Evolutionary conservation across 2,113 vertebrate species (phyloP).

Genomic region (Erinaceus europaeus): DNA sequence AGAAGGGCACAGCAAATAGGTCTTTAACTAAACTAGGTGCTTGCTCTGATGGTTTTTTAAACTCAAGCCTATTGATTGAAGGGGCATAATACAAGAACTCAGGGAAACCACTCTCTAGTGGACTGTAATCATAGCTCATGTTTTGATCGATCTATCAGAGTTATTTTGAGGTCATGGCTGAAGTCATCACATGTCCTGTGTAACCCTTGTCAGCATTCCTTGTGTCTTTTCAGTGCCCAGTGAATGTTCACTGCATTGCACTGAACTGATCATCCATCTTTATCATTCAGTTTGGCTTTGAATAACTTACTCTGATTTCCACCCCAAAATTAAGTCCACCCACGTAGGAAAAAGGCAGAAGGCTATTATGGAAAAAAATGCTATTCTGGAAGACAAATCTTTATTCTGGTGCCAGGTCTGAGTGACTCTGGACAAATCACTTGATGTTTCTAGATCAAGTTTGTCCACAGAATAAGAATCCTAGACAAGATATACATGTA

Average conservation of each 20-base stretch:
- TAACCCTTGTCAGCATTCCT: background rate
- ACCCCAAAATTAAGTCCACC: background rate
- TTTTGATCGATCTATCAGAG: background rate
- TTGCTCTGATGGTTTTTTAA: slow-evolving; percentile 32
- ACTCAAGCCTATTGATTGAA: slow-evolving; percentile 37
- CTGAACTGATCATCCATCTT: slow-evolving; percentile 5
- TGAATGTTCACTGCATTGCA: background rate
- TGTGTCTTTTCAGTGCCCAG: accelerated
- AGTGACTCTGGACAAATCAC: slow-evolving; percentile 5
- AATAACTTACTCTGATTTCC: background rate
- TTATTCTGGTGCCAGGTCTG: background rate
- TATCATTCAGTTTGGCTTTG: slow-evolving; percentile 8
- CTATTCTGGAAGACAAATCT: slow-evolving; percentile 26
- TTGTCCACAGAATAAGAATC: background rate
- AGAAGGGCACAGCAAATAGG: background rate
- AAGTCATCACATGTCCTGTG: no score
- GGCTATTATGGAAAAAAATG: slow-evolving; percentile 3
- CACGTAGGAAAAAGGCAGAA: slow-evolving; percentile 35
- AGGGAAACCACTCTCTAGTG: slow-evolving; percentile 15
- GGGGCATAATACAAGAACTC: background rate
- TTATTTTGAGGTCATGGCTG: slow-evolving; percentile 4
- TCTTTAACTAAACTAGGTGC: background rate
- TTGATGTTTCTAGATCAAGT: background rate
- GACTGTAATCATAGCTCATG: background rate
- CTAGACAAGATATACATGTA: background rate